These are phyloP conservation scores for Microctonus aethiopoides DNA, from an alignment of 2,888 invertebrate genomes.

Conservation along the genomic window DNA sequence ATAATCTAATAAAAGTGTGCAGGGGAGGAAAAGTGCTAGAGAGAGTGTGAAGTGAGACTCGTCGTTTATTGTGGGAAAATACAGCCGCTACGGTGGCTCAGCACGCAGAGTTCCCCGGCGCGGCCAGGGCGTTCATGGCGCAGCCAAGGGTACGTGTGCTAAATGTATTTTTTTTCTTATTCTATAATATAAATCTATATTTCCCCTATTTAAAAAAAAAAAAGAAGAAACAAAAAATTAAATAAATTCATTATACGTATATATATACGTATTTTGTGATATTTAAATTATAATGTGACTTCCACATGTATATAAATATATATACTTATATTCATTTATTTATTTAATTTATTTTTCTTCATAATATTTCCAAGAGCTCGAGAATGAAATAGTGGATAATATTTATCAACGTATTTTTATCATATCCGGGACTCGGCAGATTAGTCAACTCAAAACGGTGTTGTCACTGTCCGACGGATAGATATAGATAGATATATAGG, in stretches of 20 bases:
- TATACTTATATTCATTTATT: neutral
- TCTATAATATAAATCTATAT: neutral
- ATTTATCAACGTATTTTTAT: neutral
- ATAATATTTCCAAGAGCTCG: neutral
- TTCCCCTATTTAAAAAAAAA: neutral
- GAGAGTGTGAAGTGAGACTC: slow-evolving; percentile 54
- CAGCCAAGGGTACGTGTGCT: slow-evolving; percentile 85
- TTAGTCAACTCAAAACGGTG: neutral
- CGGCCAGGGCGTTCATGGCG: slow-evolving; percentile 87
- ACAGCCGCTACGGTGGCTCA: slow-evolving; percentile 70
- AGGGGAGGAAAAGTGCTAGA: slow-evolving; percentile 40
- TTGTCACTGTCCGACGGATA: neutral
- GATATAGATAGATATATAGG: neutral
- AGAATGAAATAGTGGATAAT: neutral
- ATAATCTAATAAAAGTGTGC: slow-evolving; percentile 19
- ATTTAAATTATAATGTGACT: neutral
- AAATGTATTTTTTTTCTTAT: slow-evolving; percentile 8
- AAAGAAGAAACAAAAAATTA: neutral
- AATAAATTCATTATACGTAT: neutral
- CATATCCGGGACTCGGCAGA: neutral
- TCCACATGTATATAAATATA: neutral
- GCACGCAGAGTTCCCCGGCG: slow-evolving; percentile 72
- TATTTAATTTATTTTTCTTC: neutral
- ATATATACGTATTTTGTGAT: neutral
- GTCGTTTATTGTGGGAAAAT: slow-evolving; percentile 64